A percentile compares a stretch with the other conserved stretches of the same genome.
phyloP scores from a whole-genome alignment of 2,113 vertebrate genomes.

The Tetrao urogallus region DNA sequence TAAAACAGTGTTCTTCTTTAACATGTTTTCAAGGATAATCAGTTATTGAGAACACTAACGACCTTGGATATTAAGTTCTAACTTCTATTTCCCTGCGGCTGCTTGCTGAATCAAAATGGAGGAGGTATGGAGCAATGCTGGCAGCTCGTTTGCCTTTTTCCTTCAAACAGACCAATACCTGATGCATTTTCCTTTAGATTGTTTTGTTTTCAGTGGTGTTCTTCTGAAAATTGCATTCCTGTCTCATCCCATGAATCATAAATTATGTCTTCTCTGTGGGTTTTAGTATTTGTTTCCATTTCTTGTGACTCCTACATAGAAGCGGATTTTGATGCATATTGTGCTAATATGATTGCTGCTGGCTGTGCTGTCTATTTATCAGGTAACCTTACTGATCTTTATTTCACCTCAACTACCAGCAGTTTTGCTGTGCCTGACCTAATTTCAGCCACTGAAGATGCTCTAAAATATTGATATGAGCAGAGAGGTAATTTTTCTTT shows the following conservation, averaged over 20 bases:
- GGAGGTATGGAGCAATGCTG: background rate
- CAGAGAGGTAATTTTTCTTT: conserved; percentile 44
- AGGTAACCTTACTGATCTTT: conserved; percentile 60
- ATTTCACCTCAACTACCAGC: conserved; percentile 38
- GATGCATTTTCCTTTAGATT: conserved; percentile 44
- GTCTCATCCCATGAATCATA: conserved; percentile 58
- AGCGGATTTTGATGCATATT: conserved; percentile 39
- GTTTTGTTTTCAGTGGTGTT: conserved; percentile 36
- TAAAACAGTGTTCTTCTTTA: conserved; percentile 54
- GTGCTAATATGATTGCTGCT: conserved; percentile 56
- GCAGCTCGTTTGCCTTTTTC: conserved; percentile 12
- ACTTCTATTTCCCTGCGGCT: conserved; percentile 43
- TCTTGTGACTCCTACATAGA: conserved; percentile 10
- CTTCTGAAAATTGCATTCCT: conserved; percentile 51
- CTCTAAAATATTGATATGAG: conserved; percentile 24
- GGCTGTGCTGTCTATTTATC: conserved; percentile 3
- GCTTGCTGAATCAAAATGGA: conserved; percentile 31
- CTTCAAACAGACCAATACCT: background rate
- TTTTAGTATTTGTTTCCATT: conserved; percentile 50
- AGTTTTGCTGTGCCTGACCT: conserved; percentile 46
- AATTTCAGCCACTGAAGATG: conserved; percentile 42
- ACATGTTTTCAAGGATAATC: conserved; percentile 25
- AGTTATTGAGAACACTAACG: conserved; percentile 42
- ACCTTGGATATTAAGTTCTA: conserved; percentile 57
- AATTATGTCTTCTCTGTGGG: conserved; percentile 21